Conservation (phyloP, 2,797 vertebrate genomes). For the Enteromius trimaculatus region DNA sequence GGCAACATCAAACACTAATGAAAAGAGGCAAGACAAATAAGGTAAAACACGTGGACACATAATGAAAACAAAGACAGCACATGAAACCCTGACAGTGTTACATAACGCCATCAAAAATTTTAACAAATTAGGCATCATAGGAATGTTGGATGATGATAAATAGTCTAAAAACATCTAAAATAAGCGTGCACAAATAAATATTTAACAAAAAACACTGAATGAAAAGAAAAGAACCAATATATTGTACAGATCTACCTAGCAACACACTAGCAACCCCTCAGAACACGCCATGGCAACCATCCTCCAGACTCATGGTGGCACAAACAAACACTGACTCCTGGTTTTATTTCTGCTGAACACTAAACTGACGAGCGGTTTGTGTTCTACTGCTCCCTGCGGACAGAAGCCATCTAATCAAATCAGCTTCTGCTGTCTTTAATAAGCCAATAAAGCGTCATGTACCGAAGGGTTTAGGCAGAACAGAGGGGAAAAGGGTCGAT, state of each 20-base stretch:
- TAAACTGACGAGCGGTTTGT: neutral
- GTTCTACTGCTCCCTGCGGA: conserved; percentile 65
- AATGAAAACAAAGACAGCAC: too few relatives aligned
- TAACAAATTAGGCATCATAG: neutral
- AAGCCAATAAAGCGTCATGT: conserved; percentile 69
- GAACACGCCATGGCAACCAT: neutral
- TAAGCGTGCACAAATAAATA: neutral
- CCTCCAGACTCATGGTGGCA: neutral
- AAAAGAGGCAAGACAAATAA: too few relatives aligned
- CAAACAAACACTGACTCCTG: neutral
- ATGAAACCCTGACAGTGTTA: too few relatives aligned
- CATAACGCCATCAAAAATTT: neutral
- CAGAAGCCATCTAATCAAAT: conserved; percentile 71
- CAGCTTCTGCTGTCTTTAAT: conserved; percentile 68
- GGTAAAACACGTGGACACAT: too few relatives aligned
- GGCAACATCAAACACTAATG: too few relatives aligned
- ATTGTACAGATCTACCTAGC: neutral
- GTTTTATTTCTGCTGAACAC: conserved; percentile 21
- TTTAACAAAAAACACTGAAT: neutral
- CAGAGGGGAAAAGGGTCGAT: conserved; percentile 15
- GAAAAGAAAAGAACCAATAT: neutral
- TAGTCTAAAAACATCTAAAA: neutral
- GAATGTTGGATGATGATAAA: neutral
- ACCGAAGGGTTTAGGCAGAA: conserved; percentile 61
- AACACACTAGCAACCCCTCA: neutral